Percentiles rank a stretch among this genome's conserved stretches.
Evolutionary conservation across 2,797 vertebrate genomes (phyloP).

Genomic region (Arctocebus calabarensis): DNA sequence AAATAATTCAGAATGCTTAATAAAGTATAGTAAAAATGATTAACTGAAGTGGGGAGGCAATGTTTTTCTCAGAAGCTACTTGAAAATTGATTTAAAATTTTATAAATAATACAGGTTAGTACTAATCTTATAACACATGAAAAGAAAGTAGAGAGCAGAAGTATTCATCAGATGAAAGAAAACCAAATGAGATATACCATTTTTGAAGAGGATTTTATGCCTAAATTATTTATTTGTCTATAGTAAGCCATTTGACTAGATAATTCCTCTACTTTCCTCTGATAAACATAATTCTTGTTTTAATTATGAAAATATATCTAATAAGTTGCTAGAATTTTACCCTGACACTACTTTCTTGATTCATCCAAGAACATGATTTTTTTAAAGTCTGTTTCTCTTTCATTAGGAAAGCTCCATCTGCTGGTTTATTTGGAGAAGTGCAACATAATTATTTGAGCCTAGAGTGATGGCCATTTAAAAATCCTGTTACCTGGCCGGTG

Average conservation of each 20-base stretch:
- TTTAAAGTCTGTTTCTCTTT: neutral
- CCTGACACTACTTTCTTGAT: neutral
- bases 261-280: neutral
- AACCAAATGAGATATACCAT: neutral
- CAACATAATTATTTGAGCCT: neutral
- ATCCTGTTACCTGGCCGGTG: neutral
- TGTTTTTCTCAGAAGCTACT: neutral
- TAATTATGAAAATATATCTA: neutral
- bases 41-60: neutral
- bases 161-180: neutral
- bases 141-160: neutral
- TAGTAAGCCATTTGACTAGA: neutral
- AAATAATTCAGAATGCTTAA: conserved; percentile 41
- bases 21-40: conserved; percentile 32
- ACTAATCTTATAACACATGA: neutral
- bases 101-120: neutral
- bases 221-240: neutral
- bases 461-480: neutral
- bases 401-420: conserved; percentile 70
- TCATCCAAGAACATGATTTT: neutral
- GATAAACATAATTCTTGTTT: conserved; percentile 8
- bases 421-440: conserved; percentile 61
- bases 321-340: conserved; percentile 29
- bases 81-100: conserved; percentile 51
- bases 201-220: neutral